Evolutionary conservation across 2,113 vertebrate species (phyloP), one percentile per base, ranked within the genome.

Genomic region (Lates calcarifer): DNA sequence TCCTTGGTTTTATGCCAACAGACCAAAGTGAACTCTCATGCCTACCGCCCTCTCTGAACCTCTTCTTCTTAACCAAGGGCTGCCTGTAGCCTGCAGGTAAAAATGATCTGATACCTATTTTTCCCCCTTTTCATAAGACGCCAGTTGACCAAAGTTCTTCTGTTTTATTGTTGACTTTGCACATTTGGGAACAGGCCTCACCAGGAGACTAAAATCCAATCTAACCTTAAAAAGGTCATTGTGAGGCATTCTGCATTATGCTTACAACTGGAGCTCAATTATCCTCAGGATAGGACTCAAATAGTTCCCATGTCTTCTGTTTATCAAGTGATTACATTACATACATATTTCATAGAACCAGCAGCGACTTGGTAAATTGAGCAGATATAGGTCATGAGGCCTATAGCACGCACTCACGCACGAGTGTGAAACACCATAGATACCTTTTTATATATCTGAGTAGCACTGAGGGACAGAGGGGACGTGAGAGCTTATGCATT

Each of bases 201-300:
- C 31, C 56, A 57, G 68, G 31, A 71, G 56, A 26, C 45, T 56
- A 55, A 43, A 74, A 60, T 77, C 47, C 22, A 31, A 62, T 71
- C 35, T 70, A 51, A 63, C 55, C 29, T 69, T 29, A 22, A 28
- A 77, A 75, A 41, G 61, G 41, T 79, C 41, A 56, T 0, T 78
- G 49, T 66, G 43, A 73, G 87, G 75, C 53, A 60, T n/a, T n/a
- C n/a, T n/a, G n/a, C n/a, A n/a, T n/a, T n/a, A 3, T 26, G 45
- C 56, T 75, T 29, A 41, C 53, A 60, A 24, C 33, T 41, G 37
- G 22, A 60, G 39, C 57, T 22, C 10, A 15, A 3, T 76, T 65
- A 37, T 43, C 64, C 24, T 56, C 22, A 13, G 41, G 41, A 31
- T 4, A 20, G 9, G 18, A n/a, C 58, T 74, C 35, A 71, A 35